Evolutionary conservation across 2,113 vertebrate genomes (phyloP).

Genomic region (Lophochroa leadbeateri): DNA sequence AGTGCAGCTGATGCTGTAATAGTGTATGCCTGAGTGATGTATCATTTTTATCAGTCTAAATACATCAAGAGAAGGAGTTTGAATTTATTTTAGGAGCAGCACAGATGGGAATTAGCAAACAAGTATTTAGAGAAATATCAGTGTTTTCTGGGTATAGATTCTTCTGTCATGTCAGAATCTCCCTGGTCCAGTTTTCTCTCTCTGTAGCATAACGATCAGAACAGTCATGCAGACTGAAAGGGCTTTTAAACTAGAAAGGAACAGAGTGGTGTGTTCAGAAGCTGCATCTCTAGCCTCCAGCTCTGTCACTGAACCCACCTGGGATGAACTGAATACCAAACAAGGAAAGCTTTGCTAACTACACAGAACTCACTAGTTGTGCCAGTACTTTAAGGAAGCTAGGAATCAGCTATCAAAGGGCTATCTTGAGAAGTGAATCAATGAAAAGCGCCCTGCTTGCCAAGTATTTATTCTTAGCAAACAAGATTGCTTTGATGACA

Average conservation of each 20-base stretch:
- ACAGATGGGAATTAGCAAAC: slow-evolving; percentile 24
- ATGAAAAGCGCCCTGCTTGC: not conserved
- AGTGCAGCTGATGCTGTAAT: not conserved
- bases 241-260: slow-evolving; percentile 46
- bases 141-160: not conserved
- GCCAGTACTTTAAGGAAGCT: not conserved
- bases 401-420: not conserved
- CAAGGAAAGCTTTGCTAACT: not conserved
- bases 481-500: not conserved
- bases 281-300: not conserved
- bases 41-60: slow-evolving; percentile 24
- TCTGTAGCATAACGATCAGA: slow-evolving; percentile 32
- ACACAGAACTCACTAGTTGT: not conserved
- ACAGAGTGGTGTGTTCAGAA: not conserved
- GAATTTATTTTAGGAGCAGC: not conserved
- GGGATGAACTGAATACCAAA: slow-evolving; percentile 8
- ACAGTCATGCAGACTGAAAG: not conserved
- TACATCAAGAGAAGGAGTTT: not conserved
- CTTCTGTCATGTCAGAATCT: slow-evolving; percentile 4
- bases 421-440: not conserved
- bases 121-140: slow-evolving; percentile 31
- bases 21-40: not conserved
- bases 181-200: not conserved
- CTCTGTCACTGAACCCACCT: slow-evolving; percentile 16
- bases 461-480: slow-evolving; percentile 30